These are phyloP conservation scores for Steatornis caripensis DNA, from an alignment of 2,113 vertebrate genomes.

Conservation along the genomic window DNA sequence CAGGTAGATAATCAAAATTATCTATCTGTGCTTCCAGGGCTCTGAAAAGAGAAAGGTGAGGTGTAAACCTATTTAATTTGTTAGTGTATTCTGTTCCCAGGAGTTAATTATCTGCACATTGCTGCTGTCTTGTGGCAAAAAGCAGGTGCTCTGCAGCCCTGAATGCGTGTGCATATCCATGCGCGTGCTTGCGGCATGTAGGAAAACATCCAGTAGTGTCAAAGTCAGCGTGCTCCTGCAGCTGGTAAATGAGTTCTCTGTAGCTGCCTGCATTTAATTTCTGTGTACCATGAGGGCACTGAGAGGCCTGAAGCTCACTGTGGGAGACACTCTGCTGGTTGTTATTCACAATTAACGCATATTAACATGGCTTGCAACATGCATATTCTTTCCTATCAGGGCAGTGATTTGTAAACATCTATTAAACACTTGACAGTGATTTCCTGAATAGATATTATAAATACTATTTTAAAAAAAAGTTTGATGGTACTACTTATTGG, in stretches of 20 bases:
- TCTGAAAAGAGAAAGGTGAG: neutral
- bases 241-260: neutral
- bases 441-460: neutral
- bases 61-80: neutral
- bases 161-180: rapidly evolving
- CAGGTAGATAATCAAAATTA: neutral
- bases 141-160: neutral
- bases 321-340: neutral
- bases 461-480: neutral
- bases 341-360: neutral
- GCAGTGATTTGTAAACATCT: neutral
- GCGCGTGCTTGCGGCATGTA: neutral
- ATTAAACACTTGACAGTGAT: neutral
- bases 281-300: neutral
- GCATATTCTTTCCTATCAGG: neutral
- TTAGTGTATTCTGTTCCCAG: neutral
- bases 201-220: neutral
- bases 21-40: neutral
- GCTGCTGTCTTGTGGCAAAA: neutral
- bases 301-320: neutral
- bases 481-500: neutral
- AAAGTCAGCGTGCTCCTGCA: neutral
- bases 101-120: neutral
- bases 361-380: neutral
- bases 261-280: neutral